Conservation (phyloP, 1,140 invertebrate genomes). For the Magallana gigas region DNA sequence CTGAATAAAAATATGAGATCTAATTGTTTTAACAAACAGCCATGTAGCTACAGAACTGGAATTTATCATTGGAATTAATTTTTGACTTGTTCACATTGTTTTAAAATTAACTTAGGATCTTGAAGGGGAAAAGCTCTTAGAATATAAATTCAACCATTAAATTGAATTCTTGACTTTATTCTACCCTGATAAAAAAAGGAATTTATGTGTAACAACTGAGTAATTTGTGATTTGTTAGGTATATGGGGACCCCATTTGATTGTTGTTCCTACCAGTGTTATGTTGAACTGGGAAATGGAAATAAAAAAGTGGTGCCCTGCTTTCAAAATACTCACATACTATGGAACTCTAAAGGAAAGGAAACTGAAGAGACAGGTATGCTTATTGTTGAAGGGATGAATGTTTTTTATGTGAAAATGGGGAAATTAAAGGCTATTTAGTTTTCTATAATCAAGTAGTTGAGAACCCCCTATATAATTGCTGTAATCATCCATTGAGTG, state of each 20-base stretch:
- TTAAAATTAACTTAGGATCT: neutral
- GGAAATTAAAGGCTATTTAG: constrained; percentile 17
- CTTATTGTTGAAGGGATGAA: neutral
- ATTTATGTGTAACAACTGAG: neutral
- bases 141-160: no score
- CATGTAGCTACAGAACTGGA: no score
- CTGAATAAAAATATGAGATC: no score
- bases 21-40: no score
- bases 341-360: constrained; percentile 97
- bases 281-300: constrained; percentile 99
- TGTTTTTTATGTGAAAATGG: neutral
- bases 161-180: no score
- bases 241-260: constrained; percentile 99
- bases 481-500: constrained; percentile 53
- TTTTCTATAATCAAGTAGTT: neutral
- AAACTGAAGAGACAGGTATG: constrained; percentile 89
- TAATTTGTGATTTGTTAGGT: constrained; percentile 72
- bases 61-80: neutral
- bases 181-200: no score
- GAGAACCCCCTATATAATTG: constrained; percentile 37
- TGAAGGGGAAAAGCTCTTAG: neutral
- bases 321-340: constrained; percentile 99
- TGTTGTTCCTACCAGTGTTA: constrained; percentile 99
- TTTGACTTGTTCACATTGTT: neutral
- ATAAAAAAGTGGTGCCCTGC: constrained; percentile 99